These are phyloP conservation scores for Toxotes lorentzi DNA, from an alignment of 2,797 vertebrate genomes.

Conservation along the genomic window DNA sequence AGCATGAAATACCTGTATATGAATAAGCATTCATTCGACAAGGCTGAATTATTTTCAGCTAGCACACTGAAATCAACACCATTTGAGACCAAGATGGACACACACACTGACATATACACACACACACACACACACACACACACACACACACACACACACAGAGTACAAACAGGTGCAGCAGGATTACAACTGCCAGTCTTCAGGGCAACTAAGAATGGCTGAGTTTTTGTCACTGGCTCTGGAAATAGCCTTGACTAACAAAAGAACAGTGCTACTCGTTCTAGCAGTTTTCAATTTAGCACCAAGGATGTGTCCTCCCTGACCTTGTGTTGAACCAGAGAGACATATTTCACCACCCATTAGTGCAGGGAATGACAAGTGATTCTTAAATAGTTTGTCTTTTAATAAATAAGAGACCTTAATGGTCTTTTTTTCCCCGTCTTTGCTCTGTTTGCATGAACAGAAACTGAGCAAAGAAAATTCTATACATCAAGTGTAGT, in stretches of 20 bases:
- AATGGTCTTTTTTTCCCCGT: too few relatives aligned
- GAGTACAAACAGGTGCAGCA: constrained; percentile 64
- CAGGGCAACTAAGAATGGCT: constrained; percentile 60
- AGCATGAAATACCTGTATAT: constrained; percentile 12
- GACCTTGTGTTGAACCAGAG: constrained; percentile 43
- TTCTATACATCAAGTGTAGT: background rate
- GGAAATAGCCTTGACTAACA: constrained; percentile 79
- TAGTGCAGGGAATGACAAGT: constrained; percentile 42
- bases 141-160: background rate
- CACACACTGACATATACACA: background rate
- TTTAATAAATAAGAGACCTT: background rate
- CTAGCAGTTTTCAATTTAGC: constrained; percentile 78
- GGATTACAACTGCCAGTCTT: constrained; percentile 71
- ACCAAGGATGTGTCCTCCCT: constrained; percentile 67
- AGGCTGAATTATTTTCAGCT: constrained; percentile 39
- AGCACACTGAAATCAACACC: constrained; percentile 40
- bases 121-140: background rate
- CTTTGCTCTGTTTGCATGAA: background rate
- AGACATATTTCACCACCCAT: constrained; percentile 13
- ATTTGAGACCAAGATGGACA: constrained; percentile 2
- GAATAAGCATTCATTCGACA: constrained; percentile 1
- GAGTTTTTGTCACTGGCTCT: constrained; percentile 74
- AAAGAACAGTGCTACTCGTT: constrained; percentile 75
- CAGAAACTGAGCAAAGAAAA: background rate
- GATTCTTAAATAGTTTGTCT: background rate